Evolutionary conservation across 2,113 vertebrate species (phyloP), one percentile per base, ranked within the genome.

Genomic region (Recurvirostra avosetta): DNA sequence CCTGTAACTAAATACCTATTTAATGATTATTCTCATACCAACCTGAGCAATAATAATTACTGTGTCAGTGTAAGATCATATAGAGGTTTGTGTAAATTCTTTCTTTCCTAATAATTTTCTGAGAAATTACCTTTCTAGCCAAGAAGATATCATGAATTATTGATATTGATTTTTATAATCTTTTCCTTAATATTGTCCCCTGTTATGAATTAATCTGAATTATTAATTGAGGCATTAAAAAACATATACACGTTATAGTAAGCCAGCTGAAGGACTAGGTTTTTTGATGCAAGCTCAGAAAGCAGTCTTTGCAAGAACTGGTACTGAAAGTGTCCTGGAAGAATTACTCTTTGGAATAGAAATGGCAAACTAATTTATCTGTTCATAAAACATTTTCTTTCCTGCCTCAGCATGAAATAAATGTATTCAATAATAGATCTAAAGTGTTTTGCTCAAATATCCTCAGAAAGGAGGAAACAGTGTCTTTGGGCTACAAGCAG

Each of bases 161-260:
- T 91, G 16, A 94, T 94, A 88, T 8, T 86, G 45, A 77, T 93
- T 96, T 93, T 95, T 93, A 88, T 76, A 93, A 82, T 94, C 12
- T 75, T 91, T 94, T 43, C 74, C 50, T 90, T 96, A 86, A 88
- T 90, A 95, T 96, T 95, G 86, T 85, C 20, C 40, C 32, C 61
- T 80, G 91, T 80, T 94, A 91, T 73, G 62, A 95, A 95, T 92
- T 92, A 94, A 95, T 95, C 80, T 97, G 77, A 95, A 96, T 94
- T 92, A 94, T 95, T 96, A 96, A 95, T 91, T 95, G 92, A 92
- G 70, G 21, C 21, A 92, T 95, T 95, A 71, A 95, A 56, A 95
- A 13, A 91, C 70, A 87, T 66, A 92, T 75, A 76, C 38, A 65
- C 3, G 5, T 56, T 73, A 85, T 45, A 91, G 53, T 21, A 89